A percentile compares a stretch with the other conserved stretches of the same genome.
phyloP scores from a whole-genome alignment of 2,797 vertebrate species.

The Furcifer pardalis region DNA sequence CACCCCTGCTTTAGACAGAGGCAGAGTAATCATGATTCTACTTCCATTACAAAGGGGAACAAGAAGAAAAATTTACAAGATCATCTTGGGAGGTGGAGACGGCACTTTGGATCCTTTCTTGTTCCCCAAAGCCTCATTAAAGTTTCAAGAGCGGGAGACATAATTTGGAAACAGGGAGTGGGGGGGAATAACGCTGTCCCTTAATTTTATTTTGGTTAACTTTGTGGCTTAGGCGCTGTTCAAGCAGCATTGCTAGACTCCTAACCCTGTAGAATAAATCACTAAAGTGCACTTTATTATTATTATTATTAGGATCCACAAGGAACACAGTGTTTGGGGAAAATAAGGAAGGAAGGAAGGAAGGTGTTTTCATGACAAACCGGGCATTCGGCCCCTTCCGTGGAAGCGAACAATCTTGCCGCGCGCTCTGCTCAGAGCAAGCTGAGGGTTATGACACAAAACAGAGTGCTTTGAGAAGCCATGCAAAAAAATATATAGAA shows the following conservation, averaged over 20 bases:
- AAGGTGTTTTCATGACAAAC: not conserved
- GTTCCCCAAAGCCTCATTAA: not conserved
- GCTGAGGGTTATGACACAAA: conserved; percentile 13
- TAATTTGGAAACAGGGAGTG: not conserved
- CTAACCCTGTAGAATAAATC: conserved; percentile 4
- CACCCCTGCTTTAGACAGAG: too few relatives aligned
- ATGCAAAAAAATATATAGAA: conserved; percentile 28
- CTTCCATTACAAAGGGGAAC: too few relatives aligned
- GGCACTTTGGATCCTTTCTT: too few relatives aligned
- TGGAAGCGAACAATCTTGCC: too few relatives aligned
- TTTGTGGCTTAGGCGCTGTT: not conserved
- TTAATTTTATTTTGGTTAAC: not conserved
- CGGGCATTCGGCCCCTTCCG: not conserved
- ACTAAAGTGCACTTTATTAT: conserved; percentile 39
- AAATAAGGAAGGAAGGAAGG: not conserved
- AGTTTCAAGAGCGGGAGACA: not conserved
- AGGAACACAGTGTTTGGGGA: not conserved
- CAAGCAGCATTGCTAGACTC: not conserved
- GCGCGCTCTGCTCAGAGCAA: not conserved
- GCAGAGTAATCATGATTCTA: too few relatives aligned
- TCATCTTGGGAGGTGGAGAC: too few relatives aligned
- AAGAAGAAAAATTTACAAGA: too few relatives aligned
- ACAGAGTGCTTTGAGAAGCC: conserved; percentile 20
- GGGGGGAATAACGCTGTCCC: not conserved
- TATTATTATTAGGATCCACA: not conserved